Percentiles rank a stretch among this genome's conserved stretches.
Evolutionary conservation across 2,113 vertebrate genomes (phyloP).

Genomic region (Proterorhinus semilunaris): DNA sequence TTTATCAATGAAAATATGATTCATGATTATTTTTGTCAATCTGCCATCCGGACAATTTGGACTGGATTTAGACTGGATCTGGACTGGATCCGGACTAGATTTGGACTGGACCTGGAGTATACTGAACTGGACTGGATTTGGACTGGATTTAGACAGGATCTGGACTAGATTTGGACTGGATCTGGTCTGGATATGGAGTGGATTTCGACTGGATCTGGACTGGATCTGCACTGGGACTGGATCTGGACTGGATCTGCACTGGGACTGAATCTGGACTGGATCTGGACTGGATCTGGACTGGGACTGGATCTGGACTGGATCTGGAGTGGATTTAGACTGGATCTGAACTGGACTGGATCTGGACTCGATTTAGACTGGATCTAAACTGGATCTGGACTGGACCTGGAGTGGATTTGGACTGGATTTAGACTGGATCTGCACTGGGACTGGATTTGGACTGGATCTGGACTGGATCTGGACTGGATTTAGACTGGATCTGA

Average conservation of each 20-base stretch:
- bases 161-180: not conserved
- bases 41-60: not conserved
- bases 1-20: too few species aligned
- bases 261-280: not conserved
- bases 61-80: not conserved
- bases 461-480: not conserved
- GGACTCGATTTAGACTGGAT: too few species aligned
- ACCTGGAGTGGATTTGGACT: too few species aligned
- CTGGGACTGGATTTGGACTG: not conserved
- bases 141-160: too few species aligned
- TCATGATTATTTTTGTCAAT: too few species aligned
- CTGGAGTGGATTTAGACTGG: too few species aligned
- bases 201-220: not conserved
- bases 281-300: not conserved
- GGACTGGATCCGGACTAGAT: not conserved
- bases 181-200: not conserved
- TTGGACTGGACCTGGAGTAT: too few species aligned
- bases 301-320: too few species aligned
- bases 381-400: too few species aligned
- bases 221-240: not conserved
- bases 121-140: too few species aligned
- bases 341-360: too few species aligned
- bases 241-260: not conserved
- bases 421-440: too few species aligned
- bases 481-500: not conserved